phyloP scores from a whole-genome alignment of 2,113 vertebrate genomes.

The Chauna torquata region DNA sequence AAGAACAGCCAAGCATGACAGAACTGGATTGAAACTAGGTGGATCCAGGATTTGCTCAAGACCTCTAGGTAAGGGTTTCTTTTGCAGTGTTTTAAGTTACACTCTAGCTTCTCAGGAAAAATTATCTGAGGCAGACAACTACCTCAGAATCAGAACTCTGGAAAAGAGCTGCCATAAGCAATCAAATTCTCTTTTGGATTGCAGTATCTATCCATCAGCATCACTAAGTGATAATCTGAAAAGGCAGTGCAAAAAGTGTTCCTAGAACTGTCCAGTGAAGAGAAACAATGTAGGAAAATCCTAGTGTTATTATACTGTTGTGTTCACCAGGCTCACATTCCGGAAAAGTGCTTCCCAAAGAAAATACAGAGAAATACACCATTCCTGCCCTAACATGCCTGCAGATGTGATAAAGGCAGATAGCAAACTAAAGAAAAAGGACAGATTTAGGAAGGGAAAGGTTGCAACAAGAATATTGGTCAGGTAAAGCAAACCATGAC shows the following conservation, averaged over 20 bases:
- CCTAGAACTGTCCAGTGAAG: not conserved
- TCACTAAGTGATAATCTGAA: not conserved
- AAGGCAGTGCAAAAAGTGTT: not conserved
- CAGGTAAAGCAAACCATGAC: not conserved
- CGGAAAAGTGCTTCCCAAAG: not conserved
- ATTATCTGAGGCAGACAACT: not conserved
- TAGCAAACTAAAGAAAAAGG: not conserved
- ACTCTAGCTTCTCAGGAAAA: not conserved
- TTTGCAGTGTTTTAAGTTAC: not conserved
- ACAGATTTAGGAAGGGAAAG: not conserved
- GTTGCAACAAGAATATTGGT: not conserved
- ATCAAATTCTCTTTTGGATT: not conserved
- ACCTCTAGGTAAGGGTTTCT: not conserved
- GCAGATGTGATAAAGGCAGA: not conserved
- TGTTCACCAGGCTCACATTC: not conserved
- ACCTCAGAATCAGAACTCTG: not conserved
- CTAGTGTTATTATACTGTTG: not conserved
- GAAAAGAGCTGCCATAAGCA: not conserved
- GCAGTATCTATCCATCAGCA: not conserved
- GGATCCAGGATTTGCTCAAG: not conserved
- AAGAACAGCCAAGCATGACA: constrained; percentile 20
- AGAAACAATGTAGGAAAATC: not conserved
- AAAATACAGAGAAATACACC: not conserved
- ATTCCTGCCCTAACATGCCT: not conserved
- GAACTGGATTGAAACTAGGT: constrained; percentile 14